Conservation (phyloP, 1,140 invertebrate genomes). For the Drosophila melanica region DNA sequence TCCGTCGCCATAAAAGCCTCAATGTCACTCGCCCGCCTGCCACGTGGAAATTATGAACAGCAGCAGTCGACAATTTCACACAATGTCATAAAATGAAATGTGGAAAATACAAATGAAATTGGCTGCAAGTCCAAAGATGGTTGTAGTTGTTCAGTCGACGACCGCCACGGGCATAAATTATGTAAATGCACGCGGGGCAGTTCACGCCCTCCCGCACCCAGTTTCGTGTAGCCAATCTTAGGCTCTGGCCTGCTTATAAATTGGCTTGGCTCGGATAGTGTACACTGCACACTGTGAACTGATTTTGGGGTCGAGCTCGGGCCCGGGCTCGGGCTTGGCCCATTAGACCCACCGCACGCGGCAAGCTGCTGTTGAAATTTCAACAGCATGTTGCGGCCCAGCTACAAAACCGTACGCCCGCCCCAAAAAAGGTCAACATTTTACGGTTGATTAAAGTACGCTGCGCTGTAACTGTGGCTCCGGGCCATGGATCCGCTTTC, state of each 20-base stretch:
- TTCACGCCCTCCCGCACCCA: conserved; percentile 5
- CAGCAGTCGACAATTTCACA: conserved; percentile 45
- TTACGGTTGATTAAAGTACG: conserved; percentile 82
- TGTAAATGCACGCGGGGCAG: conserved; percentile 59
- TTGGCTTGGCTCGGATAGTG: conserved; percentile 44
- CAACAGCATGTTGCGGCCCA: conserved; percentile 73
- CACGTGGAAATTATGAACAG: conserved; percentile 70
- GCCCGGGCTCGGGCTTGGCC: conserved; percentile 33
- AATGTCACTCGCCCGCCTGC: conserved; percentile 60
- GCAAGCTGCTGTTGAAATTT: conserved; percentile 49
- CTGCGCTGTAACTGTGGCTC: conserved; percentile 36
- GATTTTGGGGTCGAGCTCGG: conserved; percentile 6
- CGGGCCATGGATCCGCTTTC: neutral
- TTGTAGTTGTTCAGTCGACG: conserved; percentile 5
- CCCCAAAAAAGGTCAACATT: conserved; percentile 76
- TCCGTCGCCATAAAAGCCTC: conserved; percentile 43
- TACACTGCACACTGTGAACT: conserved; percentile 19
- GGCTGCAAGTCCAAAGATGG: conserved; percentile 37
- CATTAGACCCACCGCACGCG: conserved; percentile 72
- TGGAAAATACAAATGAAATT: conserved; percentile 60
- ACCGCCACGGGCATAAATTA: conserved; percentile 63
- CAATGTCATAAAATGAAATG: conserved; percentile 73
- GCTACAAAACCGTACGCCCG: conserved; percentile 22
- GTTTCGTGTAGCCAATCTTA: conserved; percentile 1
- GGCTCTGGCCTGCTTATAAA: conserved; percentile 24